phyloP scores from a whole-genome alignment of 2,113 vertebrate species.

The Myrmecobius fasciatus region DNA sequence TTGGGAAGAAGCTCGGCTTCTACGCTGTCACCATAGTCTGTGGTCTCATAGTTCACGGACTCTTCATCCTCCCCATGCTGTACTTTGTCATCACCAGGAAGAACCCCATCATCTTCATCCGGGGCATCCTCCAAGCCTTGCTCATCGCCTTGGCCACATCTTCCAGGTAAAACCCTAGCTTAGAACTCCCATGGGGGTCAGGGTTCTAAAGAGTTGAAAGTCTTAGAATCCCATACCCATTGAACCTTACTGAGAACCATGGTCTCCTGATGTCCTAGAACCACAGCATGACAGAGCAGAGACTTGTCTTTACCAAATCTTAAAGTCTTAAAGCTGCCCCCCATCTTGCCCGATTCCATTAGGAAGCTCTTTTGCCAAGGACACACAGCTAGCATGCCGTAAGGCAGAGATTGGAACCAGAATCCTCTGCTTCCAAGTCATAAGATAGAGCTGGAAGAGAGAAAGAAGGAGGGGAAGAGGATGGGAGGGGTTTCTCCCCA shows the following conservation, averaged over 20 bases:
- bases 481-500: background rate
- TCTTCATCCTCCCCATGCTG: constrained; percentile 95
- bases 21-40: constrained; percentile 96
- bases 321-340: background rate
- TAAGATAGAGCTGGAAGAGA: background rate
- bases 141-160: constrained; percentile 97
- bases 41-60: constrained; percentile 93
- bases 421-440: background rate
- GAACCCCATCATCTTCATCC: constrained; percentile 97
- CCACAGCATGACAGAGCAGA: background rate
- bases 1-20: constrained; percentile 96
- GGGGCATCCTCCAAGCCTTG: constrained; percentile 96
- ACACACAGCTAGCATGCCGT: background rate
- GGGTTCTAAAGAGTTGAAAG: background rate
- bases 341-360: background rate
- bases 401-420: background rate
- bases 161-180: constrained; percentile 89
- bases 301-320: background rate
- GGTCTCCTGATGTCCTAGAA: background rate
- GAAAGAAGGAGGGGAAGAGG: background rate
- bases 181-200: background rate
- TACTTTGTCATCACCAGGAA: constrained; percentile 98
- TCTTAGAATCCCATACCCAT: background rate
- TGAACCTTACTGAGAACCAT: background rate
- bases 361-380: background rate